Evolutionary conservation across 2,888 invertebrate genomes (phyloP).

Genomic region (Andrena marginata): DNA sequence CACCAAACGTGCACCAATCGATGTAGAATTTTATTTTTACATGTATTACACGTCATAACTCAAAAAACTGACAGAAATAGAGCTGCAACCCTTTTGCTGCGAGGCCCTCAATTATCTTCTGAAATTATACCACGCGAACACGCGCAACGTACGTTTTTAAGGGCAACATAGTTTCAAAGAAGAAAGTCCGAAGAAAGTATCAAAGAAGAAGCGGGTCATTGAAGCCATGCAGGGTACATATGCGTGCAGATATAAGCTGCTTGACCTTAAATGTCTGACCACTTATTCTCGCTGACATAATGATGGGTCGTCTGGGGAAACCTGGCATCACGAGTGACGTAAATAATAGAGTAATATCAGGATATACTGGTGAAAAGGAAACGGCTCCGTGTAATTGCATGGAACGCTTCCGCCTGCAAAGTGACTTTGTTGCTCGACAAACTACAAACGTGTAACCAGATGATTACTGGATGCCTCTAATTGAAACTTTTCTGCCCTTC

Average conservation of each 20-base stretch:
- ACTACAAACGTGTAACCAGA: not conserved
- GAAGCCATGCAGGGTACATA: constrained; percentile 64
- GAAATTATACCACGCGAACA: not conserved
- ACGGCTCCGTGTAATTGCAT: constrained; percentile 12
- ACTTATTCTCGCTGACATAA: constrained; percentile 50
- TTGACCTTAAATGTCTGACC: constrained; percentile 63
- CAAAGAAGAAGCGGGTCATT: constrained; percentile 64
- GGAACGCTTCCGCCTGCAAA: not conserved
- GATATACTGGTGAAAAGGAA: constrained; percentile 10
- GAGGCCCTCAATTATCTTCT: not conserved
- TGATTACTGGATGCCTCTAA: not conserved
- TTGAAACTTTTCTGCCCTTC: not conserved
- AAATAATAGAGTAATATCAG: constrained; percentile 24
- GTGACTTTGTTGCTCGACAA: not conserved
- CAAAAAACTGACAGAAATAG: no score
- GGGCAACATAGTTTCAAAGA: constrained; percentile 19
- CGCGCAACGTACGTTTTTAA: constrained; percentile 19
- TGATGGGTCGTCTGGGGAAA: constrained; percentile 17
- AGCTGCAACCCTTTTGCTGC: no score
- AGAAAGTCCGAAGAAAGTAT: constrained; percentile 67
- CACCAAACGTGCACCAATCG: no score
- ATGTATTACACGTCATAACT: no score
- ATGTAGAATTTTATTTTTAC: no score
- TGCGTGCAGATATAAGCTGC: constrained; percentile 55
- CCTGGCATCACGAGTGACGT: constrained; percentile 14